phyloP scores from a whole-genome alignment of 2,113 vertebrate genomes.

The Lanius collurio region DNA sequence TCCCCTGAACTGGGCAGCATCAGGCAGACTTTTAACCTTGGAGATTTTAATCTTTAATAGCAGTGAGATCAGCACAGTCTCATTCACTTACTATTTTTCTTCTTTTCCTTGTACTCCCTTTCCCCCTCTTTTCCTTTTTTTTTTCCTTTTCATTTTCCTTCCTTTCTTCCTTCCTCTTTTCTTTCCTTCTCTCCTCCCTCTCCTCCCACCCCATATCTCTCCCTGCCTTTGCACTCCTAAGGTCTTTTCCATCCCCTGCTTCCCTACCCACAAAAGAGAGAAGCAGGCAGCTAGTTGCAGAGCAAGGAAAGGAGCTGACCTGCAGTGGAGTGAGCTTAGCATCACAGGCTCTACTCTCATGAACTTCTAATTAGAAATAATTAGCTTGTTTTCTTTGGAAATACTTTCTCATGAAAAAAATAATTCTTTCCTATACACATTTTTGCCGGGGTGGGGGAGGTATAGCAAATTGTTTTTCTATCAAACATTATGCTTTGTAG shows the following conservation, averaged over 20 bases:
- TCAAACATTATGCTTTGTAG: background rate
- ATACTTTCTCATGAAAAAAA: background rate
- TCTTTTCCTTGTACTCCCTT: background rate
- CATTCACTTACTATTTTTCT: background rate
- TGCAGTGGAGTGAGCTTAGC: background rate
- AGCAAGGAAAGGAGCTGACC: background rate
- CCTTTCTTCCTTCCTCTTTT: background rate
- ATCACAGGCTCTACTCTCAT: background rate
- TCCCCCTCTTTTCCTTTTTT: too few relatives aligned
- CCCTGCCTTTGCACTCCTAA: background rate
- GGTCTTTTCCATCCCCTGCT: background rate
- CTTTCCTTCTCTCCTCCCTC: background rate
- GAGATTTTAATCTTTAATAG: background rate
- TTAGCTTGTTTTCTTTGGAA: background rate
- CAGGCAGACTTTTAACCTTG: background rate
- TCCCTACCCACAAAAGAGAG: background rate
- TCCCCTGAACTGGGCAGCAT: background rate
- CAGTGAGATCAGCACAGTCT: background rate
- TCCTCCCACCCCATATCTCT: background rate
- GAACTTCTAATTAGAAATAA: background rate
- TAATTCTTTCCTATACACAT: background rate
- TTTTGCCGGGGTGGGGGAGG: background rate
- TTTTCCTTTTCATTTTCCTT: background rate
- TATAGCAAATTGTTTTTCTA: conserved; percentile 5
- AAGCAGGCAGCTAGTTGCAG: background rate